Base-by-base conservation (phyloP, 2,888 invertebrate genomes). In the Eupeodes latifasciatus region DNA sequence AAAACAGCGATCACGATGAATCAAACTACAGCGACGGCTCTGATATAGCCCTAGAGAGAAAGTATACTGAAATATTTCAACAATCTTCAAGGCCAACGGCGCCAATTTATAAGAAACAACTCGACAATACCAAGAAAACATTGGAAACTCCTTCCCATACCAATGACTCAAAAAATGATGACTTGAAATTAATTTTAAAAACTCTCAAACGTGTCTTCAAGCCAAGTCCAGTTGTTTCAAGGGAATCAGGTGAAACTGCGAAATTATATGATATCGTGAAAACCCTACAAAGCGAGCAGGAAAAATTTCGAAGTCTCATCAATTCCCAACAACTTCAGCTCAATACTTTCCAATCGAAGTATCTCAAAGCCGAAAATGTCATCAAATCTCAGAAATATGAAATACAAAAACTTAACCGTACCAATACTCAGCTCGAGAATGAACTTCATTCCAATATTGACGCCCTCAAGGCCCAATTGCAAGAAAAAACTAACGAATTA, bases 311-410 rank as follows among this genome's bases (percentile, higher is more conserved):
- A n/a, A 90, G 84, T 6, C 89, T 93, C n/a, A 93, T 93, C 16
- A 91, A 92, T 14, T 91, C 93, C 14, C 93, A 93, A 80, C 92
- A 92, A 75, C 91, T 91, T 3, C 91, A 93, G 62, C 89, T 93
- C 0, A 90, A 91, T 16, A 91, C 92, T 53, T 93, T 93, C 67
- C 92, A 92, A 12, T 83, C 91, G 11, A 92, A 93, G 47, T 93
- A 92, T 59, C 79, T 93, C 34, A 91, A 92, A 71, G 92, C 93
- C 0, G 92, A 93, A 83, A 92, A 92, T 71, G 91, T 92, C 3
- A 92, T 93, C 90, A 91, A 92, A 85, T 91, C 92, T n/a, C 93
- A 93, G 49, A 92, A 92, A 81, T 88, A 89, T 12, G 92, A 92
- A 89, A 92, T 94, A 47, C 92, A 93, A 44, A 92, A 93, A 83